Evolutionary conservation across 2,113 vertebrate genomes (phyloP), one percentile per base, ranked within the genome.

Genomic region (Butorides virescens): DNA sequence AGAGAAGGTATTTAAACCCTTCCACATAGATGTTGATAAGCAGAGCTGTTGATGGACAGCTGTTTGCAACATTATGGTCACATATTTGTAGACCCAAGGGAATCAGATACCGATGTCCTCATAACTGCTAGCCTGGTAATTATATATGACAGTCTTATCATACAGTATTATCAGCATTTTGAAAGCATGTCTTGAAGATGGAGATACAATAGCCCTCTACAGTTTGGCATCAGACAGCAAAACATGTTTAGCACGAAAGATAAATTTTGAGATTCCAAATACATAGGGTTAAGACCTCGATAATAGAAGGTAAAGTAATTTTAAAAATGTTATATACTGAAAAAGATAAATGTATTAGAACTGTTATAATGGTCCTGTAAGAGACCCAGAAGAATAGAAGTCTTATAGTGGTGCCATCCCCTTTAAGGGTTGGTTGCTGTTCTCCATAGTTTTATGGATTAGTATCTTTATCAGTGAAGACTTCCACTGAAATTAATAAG

Each of bases 91-190:
- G 66, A 95, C 94, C 80, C 94, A 79, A 92, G 89, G 77, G 92
- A 94, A 95, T 90, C 94, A 88, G 95, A 95, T 94, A 93, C 84
- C 53, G 49, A 30, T 32, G 80, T 90, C 74, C 87, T 91, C 73
- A 66, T 95, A 95, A 93, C 84, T 85, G 70, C 74, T 90, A 82
- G 73, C 50, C 55, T 85, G 58, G 46, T 95, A 95, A 96, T 97
- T 97, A 95, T 78, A 92, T 87, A 91, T 95, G 95, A 96, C 94
- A 97, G 76, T 82, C 76, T 92, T 96, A 95, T 97, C 95, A 87
- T 39, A 26, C 20, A 66, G 39, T 70, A 79, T 97, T 96, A 96
- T 89, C 91, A 92, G 67, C 39, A 86, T 91, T 97, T 92, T 93
- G 84, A 82, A 96, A 95, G 80, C 65, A 84, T 82, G 73, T 92